Percentiles rank a stretch among this genome's conserved stretches.
Conservation (phyloP, 2,888 invertebrate species). For the Shargacucullia verbasci region DNA sequence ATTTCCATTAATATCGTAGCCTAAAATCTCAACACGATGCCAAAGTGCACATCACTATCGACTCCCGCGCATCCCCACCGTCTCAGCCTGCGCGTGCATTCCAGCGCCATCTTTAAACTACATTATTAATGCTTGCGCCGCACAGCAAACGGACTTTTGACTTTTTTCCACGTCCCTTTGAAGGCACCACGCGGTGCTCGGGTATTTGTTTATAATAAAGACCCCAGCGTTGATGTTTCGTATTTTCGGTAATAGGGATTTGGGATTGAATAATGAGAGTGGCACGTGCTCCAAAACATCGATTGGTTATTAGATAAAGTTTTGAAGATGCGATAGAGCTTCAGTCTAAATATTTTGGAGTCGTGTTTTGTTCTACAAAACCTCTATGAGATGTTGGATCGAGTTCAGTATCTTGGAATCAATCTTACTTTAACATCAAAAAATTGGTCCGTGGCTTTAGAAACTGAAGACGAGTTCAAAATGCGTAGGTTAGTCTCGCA, state of each 20-base stretch:
- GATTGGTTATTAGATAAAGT: slow-evolving; percentile 22
- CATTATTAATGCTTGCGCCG: slow-evolving; percentile 86
- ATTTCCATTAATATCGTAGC: too few species aligned
- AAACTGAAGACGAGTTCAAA: too few species aligned
- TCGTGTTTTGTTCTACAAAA: too few species aligned
- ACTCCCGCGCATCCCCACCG: slow-evolving; percentile 60
- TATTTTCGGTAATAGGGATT: slow-evolving; percentile 53
- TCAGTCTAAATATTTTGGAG: too few species aligned
- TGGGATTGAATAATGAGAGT: slow-evolving; percentile 37
- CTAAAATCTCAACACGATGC: slow-evolving; percentile 2
- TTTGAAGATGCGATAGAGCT: slow-evolving; percentile 2
- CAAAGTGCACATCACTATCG: slow-evolving; percentile 48
- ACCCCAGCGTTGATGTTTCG: slow-evolving; percentile 69
- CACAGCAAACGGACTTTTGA: slow-evolving; percentile 72
- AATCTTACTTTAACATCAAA: too few species aligned
- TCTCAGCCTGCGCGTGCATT: slow-evolving; percentile 75
- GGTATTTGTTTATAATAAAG: slow-evolving; percentile 85
- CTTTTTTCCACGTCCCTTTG: slow-evolving; percentile 70
- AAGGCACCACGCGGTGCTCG: slow-evolving; percentile 65
- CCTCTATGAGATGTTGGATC: too few species aligned
- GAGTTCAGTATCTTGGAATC: too few species aligned
- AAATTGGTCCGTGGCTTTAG: too few species aligned
- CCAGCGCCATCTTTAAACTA: slow-evolving; percentile 87
- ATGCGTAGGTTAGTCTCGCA: too few species aligned
- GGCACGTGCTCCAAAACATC: slow-evolving; percentile 46